A percentile compares a stretch with the other conserved stretches of the same genome.
These are phyloP conservation scores for Eristalis tenax DNA, from an alignment of 2,888 invertebrate species.

Conservation along the genomic window DNA sequence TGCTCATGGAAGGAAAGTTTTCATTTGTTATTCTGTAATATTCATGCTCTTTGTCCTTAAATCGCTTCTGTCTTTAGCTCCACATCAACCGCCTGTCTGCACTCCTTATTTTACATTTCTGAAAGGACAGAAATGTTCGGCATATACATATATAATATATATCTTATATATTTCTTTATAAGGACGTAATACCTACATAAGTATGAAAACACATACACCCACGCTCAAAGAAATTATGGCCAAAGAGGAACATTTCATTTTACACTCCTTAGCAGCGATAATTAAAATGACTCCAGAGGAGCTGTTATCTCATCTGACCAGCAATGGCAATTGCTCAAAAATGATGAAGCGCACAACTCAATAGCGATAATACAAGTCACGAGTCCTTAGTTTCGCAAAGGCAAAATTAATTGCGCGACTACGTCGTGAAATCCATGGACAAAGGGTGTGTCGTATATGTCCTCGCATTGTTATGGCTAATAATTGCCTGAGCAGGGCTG, in stretches of 20 bases:
- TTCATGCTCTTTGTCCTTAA: conserved; percentile 56
- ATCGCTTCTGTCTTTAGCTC: conserved; percentile 39
- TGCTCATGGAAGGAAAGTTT: conserved; percentile 53
- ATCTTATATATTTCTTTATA: neutral
- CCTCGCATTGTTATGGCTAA: conserved; percentile 61
- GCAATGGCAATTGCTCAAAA: conserved; percentile 48
- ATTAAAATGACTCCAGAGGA: conserved; percentile 57
- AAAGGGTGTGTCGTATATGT: conserved; percentile 65
- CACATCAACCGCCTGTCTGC: conserved; percentile 10
- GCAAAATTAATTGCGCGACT: conserved; percentile 66
- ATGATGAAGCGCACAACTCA: conserved; percentile 66
- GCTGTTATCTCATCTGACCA: conserved; percentile 67
- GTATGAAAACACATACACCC: neutral
- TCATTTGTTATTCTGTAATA: conserved; percentile 57
- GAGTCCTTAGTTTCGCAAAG: conserved; percentile 49
- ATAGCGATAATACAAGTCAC: conserved; percentile 63
- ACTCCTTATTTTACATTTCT: conserved; percentile 24
- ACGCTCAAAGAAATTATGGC: conserved; percentile 25
- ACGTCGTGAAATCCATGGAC: conserved; percentile 51
- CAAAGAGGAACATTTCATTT: conserved; percentile 51
- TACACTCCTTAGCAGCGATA: conserved; percentile 37
- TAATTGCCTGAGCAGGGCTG: conserved; percentile 65
- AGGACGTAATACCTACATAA: neutral
- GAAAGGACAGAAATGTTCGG: conserved; percentile 21
- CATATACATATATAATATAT: neutral